These are phyloP conservation scores for Gymnoscopelus microlampas DNA, from an alignment of 2,797 vertebrate species.

Conservation along the genomic window DNA sequence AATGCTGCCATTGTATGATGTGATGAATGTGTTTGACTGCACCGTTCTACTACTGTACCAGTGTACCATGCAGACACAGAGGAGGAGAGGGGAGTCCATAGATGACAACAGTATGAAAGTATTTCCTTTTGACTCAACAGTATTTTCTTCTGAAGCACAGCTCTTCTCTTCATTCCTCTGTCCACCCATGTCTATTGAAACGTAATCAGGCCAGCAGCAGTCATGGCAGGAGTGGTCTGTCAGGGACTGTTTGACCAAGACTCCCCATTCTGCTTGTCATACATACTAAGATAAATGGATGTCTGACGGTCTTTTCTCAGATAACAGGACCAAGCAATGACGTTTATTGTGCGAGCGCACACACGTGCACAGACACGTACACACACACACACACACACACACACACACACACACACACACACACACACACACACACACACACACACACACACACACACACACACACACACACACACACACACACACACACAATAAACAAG, in stretches of 20 bases:
- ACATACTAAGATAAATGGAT: constrained; percentile 61
- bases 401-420: constrained; percentile 8
- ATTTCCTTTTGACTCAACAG: constrained; percentile 5
- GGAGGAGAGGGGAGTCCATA: not conserved
- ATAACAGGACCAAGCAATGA: constrained; percentile 47
- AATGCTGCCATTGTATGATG: constrained; percentile 15
- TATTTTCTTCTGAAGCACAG: constrained; percentile 6
- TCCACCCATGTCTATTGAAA: constrained; percentile 16
- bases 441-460: constrained; percentile 20
- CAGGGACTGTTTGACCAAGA: constrained; percentile 53
- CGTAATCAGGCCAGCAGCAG: constrained; percentile 38
- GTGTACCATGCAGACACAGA: not conserved
- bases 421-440: not conserved
- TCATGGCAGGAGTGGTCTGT: constrained; percentile 43
- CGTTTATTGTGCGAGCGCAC: constrained; percentile 8
- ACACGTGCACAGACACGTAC: constrained; percentile 20
- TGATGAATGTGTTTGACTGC: constrained; percentile 8
- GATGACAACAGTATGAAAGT: not conserved
- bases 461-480: constrained; percentile 13
- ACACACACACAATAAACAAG: not conserved
- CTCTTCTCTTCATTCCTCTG: constrained; percentile 30
- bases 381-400: not conserved
- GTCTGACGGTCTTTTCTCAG: constrained; percentile 47
- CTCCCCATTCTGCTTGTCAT: constrained; percentile 61
- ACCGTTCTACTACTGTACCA: not conserved